Percentiles rank a stretch among this genome's conserved stretches.
phyloP scores from a whole-genome alignment of 2,888 invertebrate genomes.

The Drosophila incognita region DNA sequence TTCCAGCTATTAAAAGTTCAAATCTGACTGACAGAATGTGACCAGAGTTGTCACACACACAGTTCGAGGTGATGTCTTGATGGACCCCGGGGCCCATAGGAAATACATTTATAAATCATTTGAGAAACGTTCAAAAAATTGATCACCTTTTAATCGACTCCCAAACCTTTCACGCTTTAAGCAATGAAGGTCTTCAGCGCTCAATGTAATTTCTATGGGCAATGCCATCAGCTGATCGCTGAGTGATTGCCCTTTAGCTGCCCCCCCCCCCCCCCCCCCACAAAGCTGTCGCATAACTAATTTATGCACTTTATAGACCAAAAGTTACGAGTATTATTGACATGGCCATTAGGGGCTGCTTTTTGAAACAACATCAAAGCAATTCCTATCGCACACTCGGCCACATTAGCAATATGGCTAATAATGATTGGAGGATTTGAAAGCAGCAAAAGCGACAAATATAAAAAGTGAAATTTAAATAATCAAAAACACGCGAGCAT shows the following conservation, averaged over 20 bases:
- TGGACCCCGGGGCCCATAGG: constrained; percentile 18
- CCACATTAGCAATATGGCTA: not conserved
- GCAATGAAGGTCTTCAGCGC: constrained; percentile 44
- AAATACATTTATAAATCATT: constrained; percentile 28
- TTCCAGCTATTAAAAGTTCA: constrained; percentile 44
- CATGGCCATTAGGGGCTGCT: constrained; percentile 25
- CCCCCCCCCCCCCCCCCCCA: not conserved
- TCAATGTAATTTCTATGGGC: constrained; percentile 19
- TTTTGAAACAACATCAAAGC: constrained; percentile 7
- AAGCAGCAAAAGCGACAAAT: constrained; percentile 25
- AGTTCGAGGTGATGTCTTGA: constrained; percentile 42
- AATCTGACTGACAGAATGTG: constrained; percentile 17
- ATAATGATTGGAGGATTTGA: constrained; percentile 10
- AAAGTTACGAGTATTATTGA: constrained; percentile 10
- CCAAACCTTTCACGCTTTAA: constrained; percentile 49
- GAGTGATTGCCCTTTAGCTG: constrained; percentile 20
- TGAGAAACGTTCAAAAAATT: constrained; percentile 3
- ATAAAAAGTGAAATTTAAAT: constrained; percentile 31
- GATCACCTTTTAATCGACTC: constrained; percentile 30
- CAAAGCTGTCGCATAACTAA: constrained; percentile 9
- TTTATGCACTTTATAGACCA: constrained; percentile 27
- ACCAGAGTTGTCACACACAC: constrained; percentile 27
- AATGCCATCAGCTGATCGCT: constrained; percentile 29
- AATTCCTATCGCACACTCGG: constrained; percentile 17
- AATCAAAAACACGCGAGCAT: not conserved